A percentile compares a stretch with the other conserved stretches of the same genome.
Evolutionary conservation across 2,888 invertebrate species (phyloP).

Genomic region (Athalia cordata): DNA sequence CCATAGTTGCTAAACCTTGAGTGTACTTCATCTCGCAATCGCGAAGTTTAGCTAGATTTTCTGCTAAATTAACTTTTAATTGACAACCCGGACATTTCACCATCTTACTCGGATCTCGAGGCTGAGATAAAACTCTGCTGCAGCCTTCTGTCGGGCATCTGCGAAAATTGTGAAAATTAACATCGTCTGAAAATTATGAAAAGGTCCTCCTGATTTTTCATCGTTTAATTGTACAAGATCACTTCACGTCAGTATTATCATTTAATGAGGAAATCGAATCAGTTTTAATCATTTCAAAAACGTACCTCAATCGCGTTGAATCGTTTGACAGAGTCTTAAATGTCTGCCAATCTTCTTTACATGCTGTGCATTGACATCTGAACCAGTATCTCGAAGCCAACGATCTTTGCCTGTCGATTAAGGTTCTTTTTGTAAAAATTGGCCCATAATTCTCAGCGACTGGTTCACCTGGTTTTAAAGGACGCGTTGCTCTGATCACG

Average conservation of each 20-base stretch:
- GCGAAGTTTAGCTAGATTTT: constrained; percentile 71
- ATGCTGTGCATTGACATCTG: constrained; percentile 83
- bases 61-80: constrained; percentile 74
- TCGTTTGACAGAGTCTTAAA: constrained; percentile 78
- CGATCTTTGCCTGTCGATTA: constrained; percentile 78
- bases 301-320: constrained; percentile 71
- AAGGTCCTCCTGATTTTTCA: constrained; percentile 25
- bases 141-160: constrained; percentile 77
- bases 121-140: constrained; percentile 73
- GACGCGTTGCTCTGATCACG: constrained; percentile 81
- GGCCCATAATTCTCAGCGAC: constrained; percentile 91
- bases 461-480: constrained; percentile 80
- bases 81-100: constrained; percentile 76
- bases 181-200: background rate
- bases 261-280: background rate
- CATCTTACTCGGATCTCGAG: constrained; percentile 67
- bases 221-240: background rate
- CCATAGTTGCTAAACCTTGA: constrained; percentile 74
- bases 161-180: constrained; percentile 47
- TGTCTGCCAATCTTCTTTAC: constrained; percentile 85
- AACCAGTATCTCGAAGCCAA: constrained; percentile 87
- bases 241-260: constrained; percentile 19
- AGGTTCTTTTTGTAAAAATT: constrained; percentile 78
- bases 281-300: constrained; percentile 8
- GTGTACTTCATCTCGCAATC: constrained; percentile 75